Conservation (phyloP, 35 echinoderm and acorn worm species). For the Anneissia japonica region DNA sequence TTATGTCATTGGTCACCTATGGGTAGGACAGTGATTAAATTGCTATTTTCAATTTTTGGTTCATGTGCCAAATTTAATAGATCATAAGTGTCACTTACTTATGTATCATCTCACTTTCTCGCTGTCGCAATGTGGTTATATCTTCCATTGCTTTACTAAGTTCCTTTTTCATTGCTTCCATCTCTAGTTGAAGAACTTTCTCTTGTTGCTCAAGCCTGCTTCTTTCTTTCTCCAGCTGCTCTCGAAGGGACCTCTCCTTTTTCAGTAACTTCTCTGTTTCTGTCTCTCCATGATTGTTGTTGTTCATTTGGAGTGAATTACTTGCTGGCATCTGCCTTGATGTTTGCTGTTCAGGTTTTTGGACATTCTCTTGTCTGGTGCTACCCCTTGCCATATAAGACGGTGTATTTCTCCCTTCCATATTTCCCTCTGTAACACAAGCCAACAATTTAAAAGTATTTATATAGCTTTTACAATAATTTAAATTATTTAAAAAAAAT, state of each 20-base stretch:
- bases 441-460: too few species aligned
- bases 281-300: neutral
- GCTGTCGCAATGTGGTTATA: neutral
- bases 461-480: too few species aligned
- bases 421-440: neutral
- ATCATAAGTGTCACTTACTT: neutral
- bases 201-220: neutral
- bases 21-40: too few species aligned
- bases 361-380: neutral
- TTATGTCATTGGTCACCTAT: too few species aligned
- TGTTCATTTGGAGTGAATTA: neutral
- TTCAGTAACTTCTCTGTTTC: neutral
- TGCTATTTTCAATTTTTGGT: too few species aligned
- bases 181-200: neutral
- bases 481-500: too few species aligned
- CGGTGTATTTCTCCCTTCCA: too few species aligned
- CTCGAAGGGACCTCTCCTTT: neutral
- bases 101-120: neutral
- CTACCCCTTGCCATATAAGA: too few species aligned
- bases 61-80: too few species aligned
- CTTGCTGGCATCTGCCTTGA: neutral
- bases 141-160: neutral
- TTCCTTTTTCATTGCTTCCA: slow-evolving; percentile 1
- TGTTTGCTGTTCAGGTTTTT: neutral
- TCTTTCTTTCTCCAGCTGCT: neutral